phyloP scores from a whole-genome alignment of 2,888 invertebrate species.

The Empis livida region DNA sequence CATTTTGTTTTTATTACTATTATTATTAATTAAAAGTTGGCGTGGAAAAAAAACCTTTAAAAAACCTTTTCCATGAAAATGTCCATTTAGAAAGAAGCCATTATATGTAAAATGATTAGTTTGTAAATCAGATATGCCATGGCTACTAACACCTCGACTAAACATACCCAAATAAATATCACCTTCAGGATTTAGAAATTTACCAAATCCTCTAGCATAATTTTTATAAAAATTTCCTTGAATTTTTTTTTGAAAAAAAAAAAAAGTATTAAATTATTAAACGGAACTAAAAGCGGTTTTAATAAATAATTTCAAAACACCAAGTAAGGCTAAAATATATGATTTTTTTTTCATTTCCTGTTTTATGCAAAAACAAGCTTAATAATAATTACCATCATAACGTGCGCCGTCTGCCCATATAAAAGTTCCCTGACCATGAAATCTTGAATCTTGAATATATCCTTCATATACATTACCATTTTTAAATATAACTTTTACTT shows the following conservation, averaged over 20 bases:
- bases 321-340: too few relatives aligned
- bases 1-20: too few relatives aligned
- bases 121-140: slow-evolving; percentile 4
- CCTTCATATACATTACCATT: slow-evolving; percentile 7
- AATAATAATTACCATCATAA: slow-evolving; percentile 4
- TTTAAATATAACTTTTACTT: slow-evolving; percentile 2
- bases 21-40: too few relatives aligned
- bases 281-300: too few relatives aligned
- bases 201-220: slow-evolving; percentile 2
- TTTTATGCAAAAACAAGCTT: too few relatives aligned
- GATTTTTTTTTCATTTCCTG: too few relatives aligned
- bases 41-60: not conserved
- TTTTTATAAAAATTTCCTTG: slow-evolving; percentile 7
- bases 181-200: not conserved
- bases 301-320: too few relatives aligned
- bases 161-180: slow-evolving; percentile 3
- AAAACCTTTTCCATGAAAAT: slow-evolving; percentile 5
- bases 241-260: too few relatives aligned
- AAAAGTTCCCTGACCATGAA: slow-evolving; percentile 6
- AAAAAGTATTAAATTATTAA: too few relatives aligned
- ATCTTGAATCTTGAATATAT: not conserved
- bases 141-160: slow-evolving; percentile 1
- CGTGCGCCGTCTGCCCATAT: slow-evolving; percentile 2
- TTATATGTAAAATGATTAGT: slow-evolving; percentile 3
- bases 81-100: slow-evolving; percentile 3